A percentile compares a stretch with the other conserved stretches of the same genome.
Evolutionary conservation across 1,140 invertebrate genomes (phyloP).

Genomic region (Aphis gossypii): DNA sequence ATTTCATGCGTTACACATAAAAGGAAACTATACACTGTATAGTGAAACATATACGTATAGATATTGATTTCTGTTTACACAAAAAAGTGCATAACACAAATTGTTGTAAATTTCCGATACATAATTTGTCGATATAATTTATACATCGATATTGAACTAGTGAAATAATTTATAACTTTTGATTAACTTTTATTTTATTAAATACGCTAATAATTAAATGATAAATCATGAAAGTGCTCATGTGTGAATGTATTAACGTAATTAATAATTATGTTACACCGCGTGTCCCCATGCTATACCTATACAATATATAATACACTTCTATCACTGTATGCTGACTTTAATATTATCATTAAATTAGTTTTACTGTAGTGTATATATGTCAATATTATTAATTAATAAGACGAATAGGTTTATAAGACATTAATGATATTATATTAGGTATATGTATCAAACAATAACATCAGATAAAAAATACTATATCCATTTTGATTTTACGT

Average conservation of each 20-base stretch:
- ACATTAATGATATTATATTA: neutral
- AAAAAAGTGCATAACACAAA: neutral
- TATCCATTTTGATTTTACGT: neutral
- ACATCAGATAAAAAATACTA: neutral
- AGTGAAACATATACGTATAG: no score
- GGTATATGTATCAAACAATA: neutral
- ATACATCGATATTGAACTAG: neutral
- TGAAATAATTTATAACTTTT: neutral
- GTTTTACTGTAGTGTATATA: neutral
- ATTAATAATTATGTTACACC: neutral
- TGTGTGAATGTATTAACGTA: neutral
- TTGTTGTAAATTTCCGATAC: neutral
- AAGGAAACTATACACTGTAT: neutral
- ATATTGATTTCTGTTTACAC: neutral
- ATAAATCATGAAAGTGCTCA: no score
- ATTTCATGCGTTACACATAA: neutral
- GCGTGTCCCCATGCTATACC: neutral
- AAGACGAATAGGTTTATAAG: neutral
- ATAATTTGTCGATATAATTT: neutral
- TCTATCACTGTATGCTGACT: neutral
- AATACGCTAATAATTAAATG: neutral
- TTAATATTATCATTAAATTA: neutral
- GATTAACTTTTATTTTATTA: neutral
- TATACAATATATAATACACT: neutral
- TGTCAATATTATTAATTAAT: no score